Conservation (phyloP, 2,113 vertebrate genomes). For the Hippolais icterina region DNA sequence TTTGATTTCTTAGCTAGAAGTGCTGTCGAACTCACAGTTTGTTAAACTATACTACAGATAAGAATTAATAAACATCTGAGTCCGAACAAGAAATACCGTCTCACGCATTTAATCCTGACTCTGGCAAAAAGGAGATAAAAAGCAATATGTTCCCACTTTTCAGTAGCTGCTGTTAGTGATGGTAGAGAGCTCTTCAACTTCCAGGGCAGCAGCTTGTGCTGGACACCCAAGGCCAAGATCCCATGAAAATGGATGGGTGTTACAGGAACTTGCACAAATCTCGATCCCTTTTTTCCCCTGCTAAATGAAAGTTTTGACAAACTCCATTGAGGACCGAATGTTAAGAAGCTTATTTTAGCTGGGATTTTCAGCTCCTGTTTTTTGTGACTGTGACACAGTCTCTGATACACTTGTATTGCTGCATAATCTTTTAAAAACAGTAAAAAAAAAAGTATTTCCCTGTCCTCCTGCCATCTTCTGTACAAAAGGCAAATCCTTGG, state of each 20-base stretch:
- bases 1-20: too few species aligned
- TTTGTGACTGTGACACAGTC: background rate
- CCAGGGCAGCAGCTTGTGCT: background rate
- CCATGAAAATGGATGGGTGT: background rate
- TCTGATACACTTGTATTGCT: background rate
- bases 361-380: background rate
- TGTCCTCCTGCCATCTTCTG: background rate
- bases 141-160: background rate
- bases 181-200: background rate
- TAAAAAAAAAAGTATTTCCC: background rate
- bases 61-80: too few species aligned
- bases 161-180: background rate
- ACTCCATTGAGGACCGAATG: rapidly evolving
- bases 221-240: background rate
- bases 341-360: background rate
- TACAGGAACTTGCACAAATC: background rate
- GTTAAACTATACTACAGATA: too few species aligned
- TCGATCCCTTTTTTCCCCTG: rapidly evolving
- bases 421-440: background rate
- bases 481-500: background rate
- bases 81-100: too few species aligned
- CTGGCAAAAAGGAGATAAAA: too few species aligned
- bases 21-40: too few species aligned
- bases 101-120: too few species aligned
- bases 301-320: background rate